phyloP scores from a whole-genome alignment of 2,888 invertebrate species.

The Yponomeuta cagnagella region DNA sequence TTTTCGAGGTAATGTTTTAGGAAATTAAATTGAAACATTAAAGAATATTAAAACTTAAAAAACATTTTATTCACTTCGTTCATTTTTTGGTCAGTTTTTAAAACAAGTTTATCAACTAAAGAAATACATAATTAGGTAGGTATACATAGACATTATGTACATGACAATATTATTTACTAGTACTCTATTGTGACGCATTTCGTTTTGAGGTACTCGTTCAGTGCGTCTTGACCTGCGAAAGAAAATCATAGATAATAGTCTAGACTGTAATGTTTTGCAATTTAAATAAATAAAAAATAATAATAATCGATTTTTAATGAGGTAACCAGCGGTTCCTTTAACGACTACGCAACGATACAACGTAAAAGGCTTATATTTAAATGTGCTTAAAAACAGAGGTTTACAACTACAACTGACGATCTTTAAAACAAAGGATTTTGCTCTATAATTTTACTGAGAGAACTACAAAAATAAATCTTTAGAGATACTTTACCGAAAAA shows the following conservation, averaged over 20 bases:
- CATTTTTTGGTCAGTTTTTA: not conserved
- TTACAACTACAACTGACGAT: too few relatives aligned
- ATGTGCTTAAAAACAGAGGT: too few relatives aligned
- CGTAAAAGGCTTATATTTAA: too few relatives aligned
- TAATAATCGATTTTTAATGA: not conserved
- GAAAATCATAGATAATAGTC: slow-evolving; percentile 20
- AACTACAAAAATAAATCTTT: too few relatives aligned
- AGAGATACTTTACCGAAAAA: too few relatives aligned
- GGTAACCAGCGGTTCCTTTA: not conserved
- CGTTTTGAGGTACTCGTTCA: slow-evolving; percentile 96
- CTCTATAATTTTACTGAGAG: too few relatives aligned
- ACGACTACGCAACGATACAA: too few relatives aligned
- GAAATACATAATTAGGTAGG: not conserved
- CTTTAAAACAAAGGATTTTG: too few relatives aligned
- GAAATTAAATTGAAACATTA: not conserved
- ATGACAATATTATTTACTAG: slow-evolving; percentile 37
- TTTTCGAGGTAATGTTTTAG: too few relatives aligned
- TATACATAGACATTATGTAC: not conserved
- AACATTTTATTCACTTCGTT: not conserved
- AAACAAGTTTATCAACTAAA: not conserved
- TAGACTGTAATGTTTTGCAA: too few relatives aligned
- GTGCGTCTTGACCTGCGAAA: slow-evolving; percentile 87
- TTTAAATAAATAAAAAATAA: too few relatives aligned
- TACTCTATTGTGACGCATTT: slow-evolving; percentile 97
- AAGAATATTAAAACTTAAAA: not conserved